phyloP scores from a whole-genome alignment of 2,888 invertebrate species.

The Spialia ferax region DNA sequence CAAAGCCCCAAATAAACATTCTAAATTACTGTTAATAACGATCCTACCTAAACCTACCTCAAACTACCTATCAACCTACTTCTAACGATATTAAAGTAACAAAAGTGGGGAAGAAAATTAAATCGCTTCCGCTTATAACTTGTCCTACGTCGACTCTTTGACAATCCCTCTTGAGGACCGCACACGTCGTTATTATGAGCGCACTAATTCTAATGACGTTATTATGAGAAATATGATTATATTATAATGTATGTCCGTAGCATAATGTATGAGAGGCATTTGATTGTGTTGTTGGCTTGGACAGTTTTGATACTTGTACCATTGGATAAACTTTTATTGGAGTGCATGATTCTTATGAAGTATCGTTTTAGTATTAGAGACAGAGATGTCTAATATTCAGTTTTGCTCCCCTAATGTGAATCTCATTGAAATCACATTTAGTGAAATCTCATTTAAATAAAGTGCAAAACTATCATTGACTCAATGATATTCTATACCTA shows the following conservation, averaged over 20 bases:
- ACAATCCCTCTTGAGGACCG: slow-evolving; percentile 62
- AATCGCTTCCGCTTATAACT: slow-evolving; percentile 46
- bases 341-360: neutral
- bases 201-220: slow-evolving; percentile 85
- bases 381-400: too few relatives aligned
- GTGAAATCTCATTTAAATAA: too few relatives aligned
- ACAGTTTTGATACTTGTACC: slow-evolving; percentile 58
- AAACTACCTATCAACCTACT: neutral
- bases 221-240: slow-evolving; percentile 84
- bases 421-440: too few relatives aligned
- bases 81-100: neutral
- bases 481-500: too few relatives aligned
- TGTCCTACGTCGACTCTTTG: slow-evolving; percentile 36
- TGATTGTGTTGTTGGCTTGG: slow-evolving; percentile 50
- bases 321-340: slow-evolving; percentile 42
- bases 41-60: too few relatives aligned
- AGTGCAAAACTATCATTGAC: too few relatives aligned
- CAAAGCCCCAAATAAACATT: too few relatives aligned
- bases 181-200: slow-evolving; percentile 73
- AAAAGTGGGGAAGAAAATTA: neutral
- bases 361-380: too few relatives aligned
- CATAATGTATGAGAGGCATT: slow-evolving; percentile 81
- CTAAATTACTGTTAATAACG: too few relatives aligned
- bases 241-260: slow-evolving; percentile 80
- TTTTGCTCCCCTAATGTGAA: too few relatives aligned